Percentiles rank a stretch among this genome's conserved stretches.
phyloP scores from a whole-genome alignment of 2,797 vertebrate species.

The Chaetophractus vellerosus region DNA sequence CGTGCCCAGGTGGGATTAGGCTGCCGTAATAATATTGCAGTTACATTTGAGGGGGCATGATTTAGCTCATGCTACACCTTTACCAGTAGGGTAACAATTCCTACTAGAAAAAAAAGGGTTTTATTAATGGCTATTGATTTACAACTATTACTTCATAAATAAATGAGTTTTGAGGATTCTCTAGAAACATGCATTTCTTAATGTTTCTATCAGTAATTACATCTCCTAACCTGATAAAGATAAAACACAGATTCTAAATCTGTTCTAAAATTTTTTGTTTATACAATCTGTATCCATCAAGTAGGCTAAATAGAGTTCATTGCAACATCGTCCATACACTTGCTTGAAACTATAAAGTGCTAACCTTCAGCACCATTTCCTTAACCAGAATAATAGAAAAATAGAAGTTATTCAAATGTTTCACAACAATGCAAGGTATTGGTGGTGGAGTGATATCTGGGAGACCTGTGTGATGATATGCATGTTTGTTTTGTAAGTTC shows the following conservation, averaged over 20 bases:
- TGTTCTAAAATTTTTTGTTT: constrained; percentile 54
- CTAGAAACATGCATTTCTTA: neutral
- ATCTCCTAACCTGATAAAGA: neutral
- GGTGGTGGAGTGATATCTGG: no score
- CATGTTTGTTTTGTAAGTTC: no score
- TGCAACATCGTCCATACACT: constrained; percentile 36
- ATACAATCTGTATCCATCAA: constrained; percentile 56
- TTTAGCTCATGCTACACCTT: neutral
- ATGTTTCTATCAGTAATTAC: constrained; percentile 35
- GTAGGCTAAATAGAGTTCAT: constrained; percentile 57
- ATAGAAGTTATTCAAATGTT: constrained; percentile 44
- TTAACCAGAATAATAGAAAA: constrained; percentile 71
- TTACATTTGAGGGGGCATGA: neutral
- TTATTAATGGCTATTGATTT: constrained; percentile 51
- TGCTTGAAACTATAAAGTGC: constrained; percentile 48
- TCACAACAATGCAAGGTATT: no score
- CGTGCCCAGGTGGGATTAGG: neutral
- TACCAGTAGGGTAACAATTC: constrained; percentile 30
- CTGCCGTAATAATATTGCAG: neutral
- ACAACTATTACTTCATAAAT: constrained; percentile 63
- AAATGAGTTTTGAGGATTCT: constrained; percentile 55
- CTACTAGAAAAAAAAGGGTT: constrained; percentile 5
- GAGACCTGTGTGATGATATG: no score
- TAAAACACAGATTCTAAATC: constrained; percentile 7
- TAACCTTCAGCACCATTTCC: constrained; percentile 64